phyloP scores from a whole-genome alignment of 2,113 vertebrate species.

The Myotis brandtii region DNA sequence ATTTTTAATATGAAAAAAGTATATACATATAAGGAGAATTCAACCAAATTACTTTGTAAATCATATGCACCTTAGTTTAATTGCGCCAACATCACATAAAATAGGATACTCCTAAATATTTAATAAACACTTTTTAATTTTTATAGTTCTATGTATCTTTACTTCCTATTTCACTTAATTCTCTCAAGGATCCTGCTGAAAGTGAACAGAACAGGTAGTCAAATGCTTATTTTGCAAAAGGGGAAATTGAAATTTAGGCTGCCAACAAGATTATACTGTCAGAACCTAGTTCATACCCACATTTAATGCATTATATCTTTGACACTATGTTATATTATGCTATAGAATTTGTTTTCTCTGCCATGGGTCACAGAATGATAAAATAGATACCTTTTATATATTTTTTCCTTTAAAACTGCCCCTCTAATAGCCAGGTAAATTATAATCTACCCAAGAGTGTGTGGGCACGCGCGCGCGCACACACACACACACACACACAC shows the following conservation, averaged over 20 bases:
- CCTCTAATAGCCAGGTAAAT: neutral
- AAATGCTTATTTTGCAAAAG: neutral
- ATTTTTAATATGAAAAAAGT: neutral
- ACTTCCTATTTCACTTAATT: neutral
- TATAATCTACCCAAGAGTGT: neutral
- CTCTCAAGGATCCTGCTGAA: neutral
- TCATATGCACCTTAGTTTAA: neutral
- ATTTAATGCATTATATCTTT: neutral
- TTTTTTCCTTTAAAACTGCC: neutral
- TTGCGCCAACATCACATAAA: neutral
- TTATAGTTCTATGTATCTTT: neutral
- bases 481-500: no score
- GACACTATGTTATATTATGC: neutral
- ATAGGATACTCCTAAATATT: neutral
- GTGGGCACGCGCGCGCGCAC: no score
- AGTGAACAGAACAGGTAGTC: neutral
- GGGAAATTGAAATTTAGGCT: neutral
- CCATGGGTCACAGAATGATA: neutral
- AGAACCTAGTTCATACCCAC: neutral
- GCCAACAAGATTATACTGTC: neutral
- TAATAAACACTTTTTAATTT: neutral
- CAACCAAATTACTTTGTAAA: neutral
- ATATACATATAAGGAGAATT: neutral
- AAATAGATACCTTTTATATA: neutral
- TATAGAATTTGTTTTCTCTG: neutral